These are phyloP conservation scores for Trachelus iudaicus DNA, from an alignment of 2,888 invertebrate genomes.

Conservation along the genomic window DNA sequence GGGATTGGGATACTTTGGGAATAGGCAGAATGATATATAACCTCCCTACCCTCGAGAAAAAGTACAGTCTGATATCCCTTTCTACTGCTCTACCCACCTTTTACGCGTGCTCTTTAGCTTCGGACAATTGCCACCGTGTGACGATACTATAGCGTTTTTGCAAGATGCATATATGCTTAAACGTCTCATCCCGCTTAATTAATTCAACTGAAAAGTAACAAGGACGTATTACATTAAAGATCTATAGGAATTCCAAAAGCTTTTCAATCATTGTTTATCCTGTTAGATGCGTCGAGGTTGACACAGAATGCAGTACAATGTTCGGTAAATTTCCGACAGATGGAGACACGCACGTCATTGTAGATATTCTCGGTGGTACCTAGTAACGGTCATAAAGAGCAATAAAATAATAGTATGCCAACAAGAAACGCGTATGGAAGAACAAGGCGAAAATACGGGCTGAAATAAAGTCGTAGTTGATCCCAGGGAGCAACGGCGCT, in stretches of 20 bases:
- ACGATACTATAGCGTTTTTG: not conserved
- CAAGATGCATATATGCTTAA: not conserved
- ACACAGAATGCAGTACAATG: no score
- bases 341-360: not conserved
- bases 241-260: not conserved
- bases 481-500: constrained; percentile 10
- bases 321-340: not conserved
- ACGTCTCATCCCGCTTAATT: not conserved
- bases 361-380: not conserved
- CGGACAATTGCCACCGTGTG: not conserved
- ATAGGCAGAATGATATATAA: constrained; percentile 41
- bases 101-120: not conserved
- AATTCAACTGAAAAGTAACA: not conserved
- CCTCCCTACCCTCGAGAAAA: constrained; percentile 6
- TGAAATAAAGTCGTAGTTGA: constrained; percentile 19
- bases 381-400: not conserved
- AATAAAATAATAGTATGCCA: not conserved
- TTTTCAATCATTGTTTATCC: not conserved
- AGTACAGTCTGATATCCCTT: not conserved
- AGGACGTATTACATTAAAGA: not conserved
- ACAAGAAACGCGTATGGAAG: not conserved
- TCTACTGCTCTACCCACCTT: constrained; percentile 10
- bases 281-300: not conserved
- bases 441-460: not conserved
- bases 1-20: not conserved